These are phyloP conservation scores for Channallabes apus DNA, from an alignment of 2,797 vertebrate genomes.

Conservation along the genomic window DNA sequence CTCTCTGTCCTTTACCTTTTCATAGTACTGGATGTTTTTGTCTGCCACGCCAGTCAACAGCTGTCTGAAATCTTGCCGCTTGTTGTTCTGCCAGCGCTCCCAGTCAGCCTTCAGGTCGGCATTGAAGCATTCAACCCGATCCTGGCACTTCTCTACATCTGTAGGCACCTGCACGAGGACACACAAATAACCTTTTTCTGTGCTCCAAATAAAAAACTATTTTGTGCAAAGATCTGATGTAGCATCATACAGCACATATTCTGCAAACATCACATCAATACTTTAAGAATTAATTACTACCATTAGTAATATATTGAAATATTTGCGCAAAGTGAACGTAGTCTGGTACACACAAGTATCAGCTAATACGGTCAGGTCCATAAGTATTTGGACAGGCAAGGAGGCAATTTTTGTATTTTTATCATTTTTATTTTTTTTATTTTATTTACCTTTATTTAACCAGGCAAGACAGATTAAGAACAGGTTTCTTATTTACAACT, in stretches of 20 bases:
- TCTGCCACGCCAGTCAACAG: conserved; percentile 92
- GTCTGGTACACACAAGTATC: not conserved
- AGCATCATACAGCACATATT: not conserved
- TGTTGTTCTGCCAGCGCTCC: conserved; percentile 98
- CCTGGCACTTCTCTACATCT: conserved; percentile 95
- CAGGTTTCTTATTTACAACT: too few relatives aligned
- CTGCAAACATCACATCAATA: not conserved
- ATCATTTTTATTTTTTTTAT: too few relatives aligned
- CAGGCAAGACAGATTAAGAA: too few relatives aligned
- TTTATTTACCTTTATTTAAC: too few relatives aligned
- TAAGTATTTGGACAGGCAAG: too few relatives aligned
- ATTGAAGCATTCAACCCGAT: conserved; percentile 94
- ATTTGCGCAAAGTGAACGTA: not conserved
- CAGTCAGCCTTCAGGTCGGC: conserved; percentile 97
- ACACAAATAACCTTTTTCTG: not conserved
- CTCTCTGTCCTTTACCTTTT: conserved; percentile 82
- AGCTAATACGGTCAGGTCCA: not conserved
- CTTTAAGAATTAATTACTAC: not conserved
- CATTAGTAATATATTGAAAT: not conserved
- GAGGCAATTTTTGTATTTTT: too few relatives aligned
- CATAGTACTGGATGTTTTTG: conserved; percentile 93
- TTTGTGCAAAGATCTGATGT: not conserved
- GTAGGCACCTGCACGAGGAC: conserved; percentile 77
- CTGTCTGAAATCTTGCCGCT: conserved; percentile 94
- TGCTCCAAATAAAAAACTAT: not conserved